Percentiles rank a stretch among this genome's conserved stretches.
phyloP scores from a whole-genome alignment of 1,140 invertebrate genomes.

The Rhopalosiphum maidis region DNA sequence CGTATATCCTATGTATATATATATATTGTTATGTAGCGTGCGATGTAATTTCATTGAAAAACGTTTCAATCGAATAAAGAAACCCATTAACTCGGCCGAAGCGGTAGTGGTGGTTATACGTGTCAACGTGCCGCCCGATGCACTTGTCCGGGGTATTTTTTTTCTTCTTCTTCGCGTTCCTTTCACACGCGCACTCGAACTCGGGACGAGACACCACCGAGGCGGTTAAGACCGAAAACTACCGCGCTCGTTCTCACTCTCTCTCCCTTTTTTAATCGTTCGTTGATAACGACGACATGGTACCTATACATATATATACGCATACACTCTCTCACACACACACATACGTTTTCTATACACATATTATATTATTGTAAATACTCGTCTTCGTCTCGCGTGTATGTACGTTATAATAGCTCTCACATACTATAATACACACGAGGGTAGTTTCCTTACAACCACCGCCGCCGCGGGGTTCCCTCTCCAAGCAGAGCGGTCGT shows the following conservation, averaged over 20 bases:
- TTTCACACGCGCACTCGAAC: background rate
- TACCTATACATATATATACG: background rate
- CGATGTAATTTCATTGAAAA: conserved; percentile 13
- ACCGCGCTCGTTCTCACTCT: too few relatives aligned
- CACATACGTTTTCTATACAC: background rate
- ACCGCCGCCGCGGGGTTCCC: conserved; percentile 18
- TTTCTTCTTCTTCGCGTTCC: background rate
- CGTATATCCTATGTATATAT: background rate
- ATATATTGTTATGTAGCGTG: background rate
- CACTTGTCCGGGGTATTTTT: conserved; percentile 28
- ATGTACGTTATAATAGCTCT: background rate
- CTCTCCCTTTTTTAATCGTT: background rate
- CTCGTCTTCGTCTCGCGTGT: background rate
- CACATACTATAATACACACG: background rate
- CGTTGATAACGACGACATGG: conserved; percentile 20
- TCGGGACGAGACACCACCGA: background rate
- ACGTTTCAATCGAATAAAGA: conserved; percentile 36
- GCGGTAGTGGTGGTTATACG: background rate
- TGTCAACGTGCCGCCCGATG: background rate
- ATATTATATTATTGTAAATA: background rate
- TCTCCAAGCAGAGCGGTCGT: background rate
- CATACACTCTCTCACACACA: background rate
- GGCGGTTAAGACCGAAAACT: background rate
- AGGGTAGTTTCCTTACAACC: conserved; percentile 22
- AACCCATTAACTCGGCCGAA: conserved; percentile 27